Evolutionary conservation across 2,797 vertebrate genomes (phyloP).

Genomic region (Mormyrus hasselquistii): DNA sequence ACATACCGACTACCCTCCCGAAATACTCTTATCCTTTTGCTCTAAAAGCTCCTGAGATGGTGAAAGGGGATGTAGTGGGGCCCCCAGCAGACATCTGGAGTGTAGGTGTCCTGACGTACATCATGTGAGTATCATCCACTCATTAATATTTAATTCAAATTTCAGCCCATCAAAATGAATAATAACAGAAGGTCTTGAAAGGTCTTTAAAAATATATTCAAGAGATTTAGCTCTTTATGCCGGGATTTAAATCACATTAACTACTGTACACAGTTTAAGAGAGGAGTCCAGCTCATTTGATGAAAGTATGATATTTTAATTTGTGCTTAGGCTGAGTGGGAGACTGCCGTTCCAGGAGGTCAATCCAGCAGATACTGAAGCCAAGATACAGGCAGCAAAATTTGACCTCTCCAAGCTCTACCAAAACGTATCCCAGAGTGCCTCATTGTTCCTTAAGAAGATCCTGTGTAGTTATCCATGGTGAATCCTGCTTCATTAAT

Average conservation of each 20-base stretch:
- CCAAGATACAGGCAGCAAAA: conserved; percentile 81
- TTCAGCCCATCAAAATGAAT: not conserved
- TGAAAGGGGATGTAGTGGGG: conserved; percentile 91
- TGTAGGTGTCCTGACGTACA: conserved; percentile 80
- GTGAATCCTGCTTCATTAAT: conserved; percentile 59
- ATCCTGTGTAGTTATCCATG: conserved; percentile 89
- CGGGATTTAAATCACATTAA: not conserved
- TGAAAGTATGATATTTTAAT: not conserved
- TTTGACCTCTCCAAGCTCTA: conserved; percentile 93
- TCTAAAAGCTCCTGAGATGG: conserved; percentile 85
- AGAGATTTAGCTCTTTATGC: not conserved
- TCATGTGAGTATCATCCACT: conserved; percentile 78
- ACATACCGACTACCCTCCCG: not conserved
- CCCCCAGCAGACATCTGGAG: conserved; percentile 96
- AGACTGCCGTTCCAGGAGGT: conserved; percentile 80
- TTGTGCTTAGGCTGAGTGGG: conserved; percentile 78
- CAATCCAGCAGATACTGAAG: conserved; percentile 79
- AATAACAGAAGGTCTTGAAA: not conserved
- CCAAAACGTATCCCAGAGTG: conserved; percentile 94
- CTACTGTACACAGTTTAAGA: not conserved
- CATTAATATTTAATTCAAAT: not conserved
- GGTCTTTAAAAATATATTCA: not conserved
- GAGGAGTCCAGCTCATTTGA: not conserved
- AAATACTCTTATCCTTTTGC: conserved; percentile 26
- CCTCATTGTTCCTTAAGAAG: conserved; percentile 92